Evolutionary conservation across 2,888 invertebrate species (phyloP), one percentile per base, ranked within the genome.

Genomic region (Syrista parreyssii): DNA sequence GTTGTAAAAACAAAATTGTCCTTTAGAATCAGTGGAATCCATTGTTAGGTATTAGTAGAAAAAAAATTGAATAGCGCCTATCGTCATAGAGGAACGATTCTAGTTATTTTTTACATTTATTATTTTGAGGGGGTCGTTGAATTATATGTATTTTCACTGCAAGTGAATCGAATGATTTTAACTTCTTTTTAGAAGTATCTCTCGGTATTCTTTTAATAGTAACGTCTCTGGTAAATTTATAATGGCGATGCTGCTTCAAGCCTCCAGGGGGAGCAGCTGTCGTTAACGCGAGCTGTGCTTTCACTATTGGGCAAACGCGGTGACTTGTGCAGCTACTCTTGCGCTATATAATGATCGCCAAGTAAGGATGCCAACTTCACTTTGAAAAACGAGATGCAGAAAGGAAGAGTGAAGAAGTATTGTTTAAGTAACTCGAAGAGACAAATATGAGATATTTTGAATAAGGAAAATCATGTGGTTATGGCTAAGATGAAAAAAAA

Each of bases 241-340:
- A 55, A 23, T 23, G 23, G 6, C 23, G 1, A 55, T 9, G 9
- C 1, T 23, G 23, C 40, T 55, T 0, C 40, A 23, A 2, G 23
- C 23, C 23, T 55, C 23, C 6, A 55, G 15, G 23, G 23, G 40
- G 23, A 15, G 40, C 40, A 55, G 40, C 40, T 4, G 12, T 30
- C 12, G 31, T 12, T 32, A 12, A 30, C 71, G 31, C 71, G 12
- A 31, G 1, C 31, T 31, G 31, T 11, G 75, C 75, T 78, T 80
- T 75, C 78, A 78, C 78, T 78, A 78, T 78, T 78, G 78, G 75
- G 78, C 78, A 78, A 78, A 31, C 71, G 31, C 71, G 31, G 71
- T 23, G 40, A 40, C 40, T 23, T 2, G 40, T 23, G 9, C 15
- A 23, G 40, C 6, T 15, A 55, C 23, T 55, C 23, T 9, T 55